phyloP scores from a whole-genome alignment of 2,888 invertebrate species.

The Dicroscelio sp. region DNA sequence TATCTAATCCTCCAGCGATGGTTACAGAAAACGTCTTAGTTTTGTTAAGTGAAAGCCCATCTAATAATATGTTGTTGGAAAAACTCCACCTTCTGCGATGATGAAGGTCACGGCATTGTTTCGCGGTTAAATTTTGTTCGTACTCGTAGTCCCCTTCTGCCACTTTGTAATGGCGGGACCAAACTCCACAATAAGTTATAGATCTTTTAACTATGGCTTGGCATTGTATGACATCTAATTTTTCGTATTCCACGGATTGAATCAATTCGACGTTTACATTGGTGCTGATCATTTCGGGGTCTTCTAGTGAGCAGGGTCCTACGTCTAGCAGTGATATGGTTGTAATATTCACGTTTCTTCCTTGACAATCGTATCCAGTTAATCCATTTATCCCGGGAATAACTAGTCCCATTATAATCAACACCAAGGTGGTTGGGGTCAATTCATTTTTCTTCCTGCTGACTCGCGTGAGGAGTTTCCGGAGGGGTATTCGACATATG shows the following conservation, averaged over 20 bases:
- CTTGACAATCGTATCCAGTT: constrained; percentile 34
- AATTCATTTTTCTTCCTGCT: too few species aligned
- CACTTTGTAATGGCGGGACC: not conserved
- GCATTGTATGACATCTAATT: not conserved
- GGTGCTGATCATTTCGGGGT: not conserved
- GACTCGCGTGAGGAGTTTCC: too few species aligned
- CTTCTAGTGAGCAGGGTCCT: not conserved
- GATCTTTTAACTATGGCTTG: not conserved
- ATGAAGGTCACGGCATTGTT: not conserved
- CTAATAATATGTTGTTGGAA: not conserved
- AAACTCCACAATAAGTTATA: not conserved
- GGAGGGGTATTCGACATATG: too few species aligned
- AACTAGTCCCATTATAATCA: too few species aligned
- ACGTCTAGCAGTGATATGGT: not conserved
- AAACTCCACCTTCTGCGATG: not conserved
- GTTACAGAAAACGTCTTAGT: not conserved
- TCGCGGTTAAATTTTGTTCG: not conserved
- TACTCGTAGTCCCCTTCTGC: not conserved
- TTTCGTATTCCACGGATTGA: not conserved
- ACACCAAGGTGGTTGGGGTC: too few species aligned
- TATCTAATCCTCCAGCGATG: not conserved
- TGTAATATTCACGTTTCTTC: not conserved
- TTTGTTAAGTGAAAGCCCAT: not conserved
- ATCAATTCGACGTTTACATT: constrained; percentile 1
- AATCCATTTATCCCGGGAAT: too few species aligned